Evolutionary conservation across 2,113 vertebrate species (phyloP).

Genomic region (Astur gentilis): DNA sequence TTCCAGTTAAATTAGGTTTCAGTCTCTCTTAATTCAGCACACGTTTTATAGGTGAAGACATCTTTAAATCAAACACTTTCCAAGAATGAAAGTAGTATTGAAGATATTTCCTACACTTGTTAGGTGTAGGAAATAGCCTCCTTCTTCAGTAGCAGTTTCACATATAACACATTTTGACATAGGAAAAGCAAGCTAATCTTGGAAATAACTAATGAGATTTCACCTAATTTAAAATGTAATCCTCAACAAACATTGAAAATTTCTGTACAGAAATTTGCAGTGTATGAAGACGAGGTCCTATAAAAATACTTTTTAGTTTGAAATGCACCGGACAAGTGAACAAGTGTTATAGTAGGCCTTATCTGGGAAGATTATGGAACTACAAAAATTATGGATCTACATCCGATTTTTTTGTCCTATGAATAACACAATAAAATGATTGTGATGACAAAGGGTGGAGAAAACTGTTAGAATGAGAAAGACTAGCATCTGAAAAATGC

Average conservation of each 20-base stretch:
- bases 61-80: not conserved
- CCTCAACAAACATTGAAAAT: not conserved
- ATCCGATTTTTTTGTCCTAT: not conserved
- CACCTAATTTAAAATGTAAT: not conserved
- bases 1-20: not conserved
- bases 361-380: not conserved
- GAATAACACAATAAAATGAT: not conserved
- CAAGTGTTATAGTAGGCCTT: not conserved
- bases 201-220: not conserved
- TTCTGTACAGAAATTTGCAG: not conserved
- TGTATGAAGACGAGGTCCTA: not conserved
- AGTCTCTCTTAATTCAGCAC: not conserved
- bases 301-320: not conserved
- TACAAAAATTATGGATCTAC: not conserved
- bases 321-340: not conserved
- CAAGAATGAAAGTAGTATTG: not conserved
- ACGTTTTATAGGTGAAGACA: not conserved
- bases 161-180: not conserved
- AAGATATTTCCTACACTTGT: not conserved
- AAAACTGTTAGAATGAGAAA: not conserved
- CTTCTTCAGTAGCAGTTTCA: not conserved
- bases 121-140: not conserved
- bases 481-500: not conserved
- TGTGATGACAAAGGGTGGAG: not conserved
- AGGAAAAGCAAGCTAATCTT: not conserved